Evolutionary conservation across 2,113 vertebrate genomes (phyloP), one percentile per base, ranked within the genome.

Genomic region (Girardinichthys multiradiatus): DNA sequence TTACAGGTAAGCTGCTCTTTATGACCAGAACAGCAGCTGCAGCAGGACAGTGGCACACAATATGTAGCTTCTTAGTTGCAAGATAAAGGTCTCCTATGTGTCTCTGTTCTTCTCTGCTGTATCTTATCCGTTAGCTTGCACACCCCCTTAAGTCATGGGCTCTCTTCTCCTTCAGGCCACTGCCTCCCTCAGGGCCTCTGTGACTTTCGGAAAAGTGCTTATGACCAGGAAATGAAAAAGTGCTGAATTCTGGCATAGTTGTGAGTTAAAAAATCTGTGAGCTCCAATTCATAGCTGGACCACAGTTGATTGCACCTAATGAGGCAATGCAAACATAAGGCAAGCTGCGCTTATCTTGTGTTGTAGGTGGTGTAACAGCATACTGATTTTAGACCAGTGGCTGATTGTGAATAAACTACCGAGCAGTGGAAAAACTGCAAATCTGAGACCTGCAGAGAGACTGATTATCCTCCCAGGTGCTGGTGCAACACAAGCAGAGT

Each of bases 291-390:
- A 78, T 54, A 77, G 80, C 64, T 78, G 35, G 57, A 82, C 77
- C 63, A 68, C 76, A 37, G 27, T 71, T 80, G 86, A 60, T 75
- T 74, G 51, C 77, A 80, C 68, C 71, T 90, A 90, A 89, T 88
- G 86, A 91, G 80, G 75, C 67, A 29, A 66, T 67, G 74, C 66
- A 82, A 82, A 73, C 72, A 65, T 68, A 17, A 81, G 80, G 69
- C 82, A 87, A 86, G 80, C 87, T 91, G 88, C 76, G 90, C 84
- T 73, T 72, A 39, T 72, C 80, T 79, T 88, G 87, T 54, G 79
- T 48, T 57, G 48, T 4, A 45, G 65, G 21, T 51, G 0, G 54
- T 15, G 68, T 71, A 82, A 74, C 71, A 69, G 80, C 71, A 65
- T 72, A 77, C 86, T 75, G 87, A 84, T 83, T 84, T 62, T 64